A percentile compares a stretch with the other conserved stretches of the same genome.
Conservation (phyloP, 2,888 invertebrate genomes). For the Drosophila neonasuta region DNA sequence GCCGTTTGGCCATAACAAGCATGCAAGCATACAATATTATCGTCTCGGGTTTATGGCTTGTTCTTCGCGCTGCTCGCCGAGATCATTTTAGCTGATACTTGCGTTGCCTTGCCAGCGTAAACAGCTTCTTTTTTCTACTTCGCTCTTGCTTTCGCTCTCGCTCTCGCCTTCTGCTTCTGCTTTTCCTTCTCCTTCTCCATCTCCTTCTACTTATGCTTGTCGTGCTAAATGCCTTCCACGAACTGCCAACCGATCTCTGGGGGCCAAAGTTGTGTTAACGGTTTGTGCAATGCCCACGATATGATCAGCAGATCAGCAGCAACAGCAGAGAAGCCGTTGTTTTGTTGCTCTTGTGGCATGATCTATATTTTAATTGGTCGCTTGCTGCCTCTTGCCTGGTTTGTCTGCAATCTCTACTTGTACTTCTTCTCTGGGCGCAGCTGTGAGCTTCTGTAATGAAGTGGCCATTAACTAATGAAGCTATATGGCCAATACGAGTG, state of each 20-base stretch:
- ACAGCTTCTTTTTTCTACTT: constrained; percentile 32
- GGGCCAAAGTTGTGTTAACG: constrained; percentile 58
- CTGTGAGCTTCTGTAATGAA: constrained; percentile 49
- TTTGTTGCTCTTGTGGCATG: constrained; percentile 51
- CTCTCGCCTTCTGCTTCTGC: no score
- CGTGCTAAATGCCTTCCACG: constrained; percentile 68
- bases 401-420: constrained; percentile 26
- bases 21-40: constrained; percentile 49
- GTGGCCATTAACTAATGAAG: constrained; percentile 73
- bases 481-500: constrained; percentile 51
- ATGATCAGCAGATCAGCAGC: constrained; percentile 41
- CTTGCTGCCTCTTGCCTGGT: constrained; percentile 39
- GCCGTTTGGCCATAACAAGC: constrained; percentile 50
- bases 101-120: background rate
- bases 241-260: constrained; percentile 58
- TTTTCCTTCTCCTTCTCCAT: background rate
- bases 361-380: constrained; percentile 74
- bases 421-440: constrained; percentile 14
- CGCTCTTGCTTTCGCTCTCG: background rate
- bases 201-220: constrained; percentile 33
- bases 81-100: constrained; percentile 45
- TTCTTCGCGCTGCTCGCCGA: constrained; percentile 54
- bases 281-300: constrained; percentile 55
- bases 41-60: constrained; percentile 64
- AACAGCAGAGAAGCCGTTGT: constrained; percentile 2